Conservation (phyloP, 2,888 invertebrate species). For the Andrena fulva region DNA sequence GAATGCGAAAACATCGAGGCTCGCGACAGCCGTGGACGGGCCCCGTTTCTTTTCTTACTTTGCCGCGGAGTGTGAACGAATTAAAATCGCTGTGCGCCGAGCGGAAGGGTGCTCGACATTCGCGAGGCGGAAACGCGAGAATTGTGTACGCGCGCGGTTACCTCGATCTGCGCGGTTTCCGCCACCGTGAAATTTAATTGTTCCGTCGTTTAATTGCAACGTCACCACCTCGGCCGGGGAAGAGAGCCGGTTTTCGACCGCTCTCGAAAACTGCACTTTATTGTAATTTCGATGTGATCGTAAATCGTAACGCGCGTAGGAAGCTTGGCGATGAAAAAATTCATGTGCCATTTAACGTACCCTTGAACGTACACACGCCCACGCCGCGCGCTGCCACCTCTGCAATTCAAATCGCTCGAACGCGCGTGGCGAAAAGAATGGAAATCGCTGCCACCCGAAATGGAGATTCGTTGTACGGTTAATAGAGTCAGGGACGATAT, state of each 20-base stretch:
- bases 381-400: background rate
- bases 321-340: background rate
- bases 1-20: conserved; percentile 15
- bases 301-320: background rate
- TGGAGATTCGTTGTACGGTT: conserved; percentile 19
- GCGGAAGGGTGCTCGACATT: conserved; percentile 29
- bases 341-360: background rate
- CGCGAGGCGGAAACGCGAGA: conserved; percentile 1
- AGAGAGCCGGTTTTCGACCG: too few relatives aligned
- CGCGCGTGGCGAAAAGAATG: conserved; percentile 7
- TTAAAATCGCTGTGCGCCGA: conserved; percentile 27
- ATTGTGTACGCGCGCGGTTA: background rate
- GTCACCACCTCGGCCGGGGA: background rate
- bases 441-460: conserved; percentile 1
- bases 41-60: background rate
- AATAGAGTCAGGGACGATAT: background rate
- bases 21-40: background rate
- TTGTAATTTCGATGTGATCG: background rate
- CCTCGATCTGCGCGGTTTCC: background rate
- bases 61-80: conserved; percentile 1
- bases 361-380: background rate
- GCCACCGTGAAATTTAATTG: background rate
- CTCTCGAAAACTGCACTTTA: background rate
- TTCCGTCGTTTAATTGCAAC: background rate
- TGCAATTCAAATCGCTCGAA: conserved; percentile 26